A percentile compares a stretch with the other conserved stretches of the same genome.
Conservation (phyloP, 2,113 vertebrate genomes). For the Sorex araneus region DNA sequence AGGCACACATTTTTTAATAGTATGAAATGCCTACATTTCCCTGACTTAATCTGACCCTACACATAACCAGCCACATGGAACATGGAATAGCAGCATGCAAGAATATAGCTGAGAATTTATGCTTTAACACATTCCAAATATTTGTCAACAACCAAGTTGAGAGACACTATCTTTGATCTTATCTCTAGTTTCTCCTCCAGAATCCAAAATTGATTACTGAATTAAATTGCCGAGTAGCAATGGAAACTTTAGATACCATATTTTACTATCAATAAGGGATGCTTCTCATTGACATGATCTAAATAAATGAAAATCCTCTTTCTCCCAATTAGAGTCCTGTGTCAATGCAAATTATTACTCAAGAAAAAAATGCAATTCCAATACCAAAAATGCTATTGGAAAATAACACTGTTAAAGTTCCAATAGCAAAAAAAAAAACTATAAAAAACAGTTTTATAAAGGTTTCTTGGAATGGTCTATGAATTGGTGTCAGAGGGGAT, state of each 20-base stretch:
- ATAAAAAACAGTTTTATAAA: too few species aligned
- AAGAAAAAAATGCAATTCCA: not conserved
- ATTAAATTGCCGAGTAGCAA: not conserved
- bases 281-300: not conserved
- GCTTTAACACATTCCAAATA: slow-evolving; percentile 17
- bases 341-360: not conserved
- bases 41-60: not conserved
- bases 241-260: not conserved
- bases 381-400: not conserved
- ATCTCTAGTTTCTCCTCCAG: not conserved
- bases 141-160: not conserved
- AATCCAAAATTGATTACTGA: not conserved
- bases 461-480: too few species aligned
- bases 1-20: not conserved
- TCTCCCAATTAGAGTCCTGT: not conserved
- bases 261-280: not conserved
- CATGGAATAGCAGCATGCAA: not conserved
- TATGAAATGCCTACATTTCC: not conserved
- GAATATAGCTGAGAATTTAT: not conserved
- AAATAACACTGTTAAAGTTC: too few species aligned
- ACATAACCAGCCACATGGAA: not conserved
- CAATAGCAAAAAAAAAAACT: too few species aligned
- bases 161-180: not conserved
- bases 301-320: not conserved
- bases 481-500: too few species aligned